A percentile compares a stretch with the other conserved stretches of the same genome.
Evolutionary conservation across 2,888 invertebrate genomes (phyloP).

Genomic region (Drosophila multiciliata): DNA sequence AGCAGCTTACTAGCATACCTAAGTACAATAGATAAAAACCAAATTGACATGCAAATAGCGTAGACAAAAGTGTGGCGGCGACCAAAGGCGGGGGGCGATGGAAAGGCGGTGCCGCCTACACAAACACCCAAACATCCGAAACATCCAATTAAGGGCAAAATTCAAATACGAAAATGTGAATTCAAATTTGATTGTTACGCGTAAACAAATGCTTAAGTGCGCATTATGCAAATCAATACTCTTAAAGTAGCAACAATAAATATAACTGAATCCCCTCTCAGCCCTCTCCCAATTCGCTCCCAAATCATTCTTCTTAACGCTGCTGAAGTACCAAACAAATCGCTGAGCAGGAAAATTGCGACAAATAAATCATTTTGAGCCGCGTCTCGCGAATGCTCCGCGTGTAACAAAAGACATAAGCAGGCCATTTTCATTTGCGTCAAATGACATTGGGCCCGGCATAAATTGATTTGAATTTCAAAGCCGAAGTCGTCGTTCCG

Average conservation of each 20-base stretch:
- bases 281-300: background rate
- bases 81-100: background rate
- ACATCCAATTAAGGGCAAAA: slow-evolving; percentile 78
- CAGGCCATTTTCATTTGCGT: slow-evolving; percentile 79
- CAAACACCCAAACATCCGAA: slow-evolving; percentile 42
- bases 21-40: slow-evolving; percentile 72
- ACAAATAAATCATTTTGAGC: slow-evolving; percentile 82
- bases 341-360: slow-evolving; percentile 79
- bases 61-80: slow-evolving; percentile 28
- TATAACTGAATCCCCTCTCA: slow-evolving; percentile 34
- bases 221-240: slow-evolving; percentile 81
- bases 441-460: slow-evolving; percentile 75
- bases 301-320: background rate
- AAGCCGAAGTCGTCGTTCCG: slow-evolving; percentile 42
- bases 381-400: slow-evolving; percentile 39
- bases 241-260: slow-evolving; percentile 79
- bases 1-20: slow-evolving; percentile 62
- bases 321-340: slow-evolving; percentile 60
- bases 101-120: background rate
- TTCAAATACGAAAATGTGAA: slow-evolving; percentile 73
- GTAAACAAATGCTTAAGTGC: slow-evolving; percentile 81
- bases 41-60: slow-evolving; percentile 77
- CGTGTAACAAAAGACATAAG: slow-evolving; percentile 77
- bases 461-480: slow-evolving; percentile 82
- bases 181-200: slow-evolving; percentile 81